Evolutionary conservation across 2,113 vertebrate species (phyloP).

Genomic region (Corvus moneduloides): DNA sequence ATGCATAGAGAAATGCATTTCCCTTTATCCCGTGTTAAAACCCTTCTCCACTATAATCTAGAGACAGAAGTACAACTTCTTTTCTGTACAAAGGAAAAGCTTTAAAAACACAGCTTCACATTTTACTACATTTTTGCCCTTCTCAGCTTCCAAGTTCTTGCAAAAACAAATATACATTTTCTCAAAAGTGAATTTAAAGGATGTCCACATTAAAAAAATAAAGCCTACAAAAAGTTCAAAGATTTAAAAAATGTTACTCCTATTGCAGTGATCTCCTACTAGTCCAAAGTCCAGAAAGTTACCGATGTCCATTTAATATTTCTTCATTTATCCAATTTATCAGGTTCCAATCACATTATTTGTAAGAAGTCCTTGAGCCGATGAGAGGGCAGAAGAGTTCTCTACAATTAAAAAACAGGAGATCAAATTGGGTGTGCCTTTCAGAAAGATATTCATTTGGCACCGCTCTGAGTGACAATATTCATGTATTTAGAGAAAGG

Average conservation of each 20-base stretch:
- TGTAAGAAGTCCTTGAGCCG: constrained; percentile 70
- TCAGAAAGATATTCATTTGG: constrained; percentile 61
- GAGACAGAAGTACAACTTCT: constrained; percentile 61
- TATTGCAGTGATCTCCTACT: constrained; percentile 80
- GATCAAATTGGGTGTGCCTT: constrained; percentile 68
- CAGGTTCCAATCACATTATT: constrained; percentile 73
- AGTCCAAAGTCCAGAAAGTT: constrained; percentile 73
- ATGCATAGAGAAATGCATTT: constrained; percentile 53
- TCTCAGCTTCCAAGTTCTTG: constrained; percentile 74
- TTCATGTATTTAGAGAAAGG: constrained; percentile 71
- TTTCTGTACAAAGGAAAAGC: constrained; percentile 72
- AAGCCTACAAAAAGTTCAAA: constrained; percentile 84
- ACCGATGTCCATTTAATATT: constrained; percentile 66
- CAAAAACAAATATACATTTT: constrained; percentile 78
- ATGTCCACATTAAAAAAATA: constrained; percentile 87
- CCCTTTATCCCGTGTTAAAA: constrained; percentile 40
- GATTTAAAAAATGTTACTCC: constrained; percentile 77
- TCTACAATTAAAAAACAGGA: constrained; percentile 76
- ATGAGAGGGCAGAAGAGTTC: constrained; percentile 70
- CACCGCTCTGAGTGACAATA: background rate
- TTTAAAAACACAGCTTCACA: constrained; percentile 80
- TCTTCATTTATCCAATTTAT: constrained; percentile 68
- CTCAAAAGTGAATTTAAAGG: constrained; percentile 77
- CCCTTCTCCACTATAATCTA: constrained; percentile 23
- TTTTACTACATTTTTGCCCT: constrained; percentile 76